Base-by-base conservation (phyloP, 2,888 invertebrate species). In the Ceramica pisi region DNA sequence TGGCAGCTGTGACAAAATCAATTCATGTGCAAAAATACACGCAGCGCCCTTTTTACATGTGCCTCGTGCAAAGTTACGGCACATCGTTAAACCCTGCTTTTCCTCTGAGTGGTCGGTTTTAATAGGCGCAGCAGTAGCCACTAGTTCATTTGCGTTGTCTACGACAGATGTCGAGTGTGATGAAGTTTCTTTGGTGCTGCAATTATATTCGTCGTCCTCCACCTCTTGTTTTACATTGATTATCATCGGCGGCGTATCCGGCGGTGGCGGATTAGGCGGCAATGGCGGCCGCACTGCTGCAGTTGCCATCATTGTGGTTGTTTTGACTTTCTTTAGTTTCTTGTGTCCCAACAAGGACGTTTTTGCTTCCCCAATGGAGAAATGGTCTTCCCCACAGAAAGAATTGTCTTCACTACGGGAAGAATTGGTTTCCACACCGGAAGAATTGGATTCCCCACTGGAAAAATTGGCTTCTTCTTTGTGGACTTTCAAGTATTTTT, bases 61-160 rank as follows among this genome's bases (percentile, higher is more conserved):
- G 2, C 94, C 93, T 23, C 94, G 87, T 2, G 92, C 87, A 65
- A 87, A 94, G 67, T 94, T 92, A 9, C 92, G 86, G 63, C 94
- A 95, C 86, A 94, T 91, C 0, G 78, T 85, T 12, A 75, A 68
- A 2, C 77, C 72, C 5, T 78, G 44, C 19, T 65, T 56, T 9
- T 81, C 66, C 10, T 78, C 78, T 2, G 70, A 31, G 2, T 64
- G 51, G 41, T 74, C 73, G 2, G 70, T 77, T 72, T 83, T 79
- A 10, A 65, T 61, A 38, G 38, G 38, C 10, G 38, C 38, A 38
- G 38, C 38, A 9, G 51, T 31, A 1, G 35, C n/a, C 8, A 48
- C 55, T 21, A 57, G 3, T 23, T 74, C 72, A 5, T 65, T 55
- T 4, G 63, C 10, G 12, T 71, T 61, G 9, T 38, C 71, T 1